phyloP scores from a whole-genome alignment of 2,888 invertebrate species.

The Tipula vernalis region DNA sequence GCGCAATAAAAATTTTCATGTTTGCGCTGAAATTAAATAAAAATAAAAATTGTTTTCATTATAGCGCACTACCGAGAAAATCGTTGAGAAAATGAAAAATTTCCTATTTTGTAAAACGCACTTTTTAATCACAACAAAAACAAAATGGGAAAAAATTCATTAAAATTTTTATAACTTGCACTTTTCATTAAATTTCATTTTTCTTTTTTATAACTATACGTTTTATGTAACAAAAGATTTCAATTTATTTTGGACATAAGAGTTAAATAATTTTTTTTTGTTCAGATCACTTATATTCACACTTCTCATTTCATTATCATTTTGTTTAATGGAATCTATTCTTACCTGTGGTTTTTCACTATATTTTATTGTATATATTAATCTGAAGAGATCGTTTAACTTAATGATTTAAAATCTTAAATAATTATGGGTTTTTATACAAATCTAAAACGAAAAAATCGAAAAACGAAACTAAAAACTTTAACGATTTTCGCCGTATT shows the following conservation, averaged over 20 bases:
- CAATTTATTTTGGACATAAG: neutral
- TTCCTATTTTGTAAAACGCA: neutral
- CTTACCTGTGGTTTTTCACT: neutral
- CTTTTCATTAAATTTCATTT: neutral
- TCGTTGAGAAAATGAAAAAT: neutral
- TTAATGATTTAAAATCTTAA: neutral
- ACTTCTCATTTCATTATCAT: neutral
- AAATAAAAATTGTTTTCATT: constrained; percentile 19
- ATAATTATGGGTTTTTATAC: neutral
- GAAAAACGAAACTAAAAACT: neutral
- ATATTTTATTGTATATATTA: neutral
- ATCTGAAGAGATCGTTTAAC: neutral
- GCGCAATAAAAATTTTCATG: constrained; percentile 37
- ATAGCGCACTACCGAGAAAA: neutral
- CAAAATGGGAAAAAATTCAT: neutral
- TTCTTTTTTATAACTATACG: no score
- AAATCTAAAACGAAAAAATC: neutral
- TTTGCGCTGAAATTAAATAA: constrained; percentile 16
- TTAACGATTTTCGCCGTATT: neutral
- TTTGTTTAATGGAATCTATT: neutral
- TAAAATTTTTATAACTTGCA: neutral
- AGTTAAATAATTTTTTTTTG: neutral
- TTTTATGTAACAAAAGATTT: neutral
- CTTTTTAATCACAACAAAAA: neutral
- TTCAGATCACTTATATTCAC: neutral